Evolutionary conservation across 1,140 invertebrate genomes (phyloP), one percentile per base, ranked within the genome.

Genomic region (Apolygus lucorum): DNA sequence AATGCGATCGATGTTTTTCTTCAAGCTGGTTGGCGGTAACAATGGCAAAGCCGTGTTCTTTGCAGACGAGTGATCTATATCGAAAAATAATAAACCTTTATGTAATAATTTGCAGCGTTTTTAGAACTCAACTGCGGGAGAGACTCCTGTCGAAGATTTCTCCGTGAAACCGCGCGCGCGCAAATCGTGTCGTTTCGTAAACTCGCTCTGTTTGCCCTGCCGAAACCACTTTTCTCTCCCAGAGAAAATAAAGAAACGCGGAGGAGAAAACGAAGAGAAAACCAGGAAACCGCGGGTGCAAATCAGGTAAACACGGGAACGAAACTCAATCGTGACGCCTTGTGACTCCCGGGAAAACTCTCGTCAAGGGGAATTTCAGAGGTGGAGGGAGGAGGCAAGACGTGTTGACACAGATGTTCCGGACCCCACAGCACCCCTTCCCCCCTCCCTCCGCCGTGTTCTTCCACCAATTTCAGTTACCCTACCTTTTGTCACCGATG

Each of bases 331-430:
- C 34, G 17, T 49, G 34, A 11, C 8, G 17, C 54, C 21, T 4
- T 62, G 24, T 8, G 22, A 62, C 14, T 65, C 22, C 27, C 28
- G 42, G 65, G 29, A 22, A 67, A 67, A 67, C 65, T 34, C 17
- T 49, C 34, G 34, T 8, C 4, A 49, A 49, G n/a, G n/a, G n/a
- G n/a, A n/a, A n/a, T n/a, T n/a, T n/a, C n/a, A n/a, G n/a, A n/a
- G n/a, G n/a, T n/a, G 17, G 34, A 49, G 2, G 65, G 65, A 29
- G 24, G 34, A 29, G 17, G n/a, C 29, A 29, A n/a, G n/a, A 29
- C 34, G 8, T 67, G 65, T 67, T 67, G 65, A 67, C 65, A 67
- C 65, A 67, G 65, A 67, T 67, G 65, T 67, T 26, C 22, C 65
- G 17, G 28, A 4, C 21, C 14, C 26, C 4, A 65, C n/a, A 22